Percentiles rank a stretch among this genome's conserved stretches.
Evolutionary conservation across 1,140 invertebrate genomes (phyloP).

Genomic region (Hyposmocoma kahamanoa): DNA sequence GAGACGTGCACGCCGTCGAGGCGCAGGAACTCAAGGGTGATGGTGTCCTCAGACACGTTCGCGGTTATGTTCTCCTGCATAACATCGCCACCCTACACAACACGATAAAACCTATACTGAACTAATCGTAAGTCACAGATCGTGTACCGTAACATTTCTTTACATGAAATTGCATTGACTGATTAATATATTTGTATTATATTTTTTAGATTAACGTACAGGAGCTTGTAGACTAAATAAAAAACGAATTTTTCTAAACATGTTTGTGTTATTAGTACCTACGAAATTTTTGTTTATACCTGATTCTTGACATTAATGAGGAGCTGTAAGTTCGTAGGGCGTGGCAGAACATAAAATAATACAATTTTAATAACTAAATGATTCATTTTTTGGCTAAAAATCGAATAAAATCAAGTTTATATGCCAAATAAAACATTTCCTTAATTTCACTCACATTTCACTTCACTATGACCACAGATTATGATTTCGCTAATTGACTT

Average conservation of each 20-base stretch:
- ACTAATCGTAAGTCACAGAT: too few species aligned
- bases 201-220: too few species aligned
- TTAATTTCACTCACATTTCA: too few species aligned
- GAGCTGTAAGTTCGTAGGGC: constrained; percentile 46
- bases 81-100: constrained; percentile 91
- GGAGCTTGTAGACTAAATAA: too few species aligned
- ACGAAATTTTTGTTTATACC: constrained; percentile 33
- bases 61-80: constrained; percentile 93
- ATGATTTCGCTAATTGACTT: too few species aligned
- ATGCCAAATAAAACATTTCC: too few species aligned
- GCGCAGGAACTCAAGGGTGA: constrained; percentile 90
- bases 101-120: neutral
- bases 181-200: too few species aligned
- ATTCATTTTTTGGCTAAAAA: constrained; percentile 15
- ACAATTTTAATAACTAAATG: constrained; percentile 18
- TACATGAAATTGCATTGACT: neutral
- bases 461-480: too few species aligned
- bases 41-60: constrained; percentile 91
- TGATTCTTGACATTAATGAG: constrained; percentile 65
- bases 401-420: constrained; percentile 7
- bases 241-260: too few species aligned
- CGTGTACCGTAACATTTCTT: too few species aligned
- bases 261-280: too few species aligned
- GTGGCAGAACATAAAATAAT: constrained; percentile 30
- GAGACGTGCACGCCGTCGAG: constrained; percentile 93